phyloP scores from a whole-genome alignment of 2,888 invertebrate species.

The Lysandra coridon region DNA sequence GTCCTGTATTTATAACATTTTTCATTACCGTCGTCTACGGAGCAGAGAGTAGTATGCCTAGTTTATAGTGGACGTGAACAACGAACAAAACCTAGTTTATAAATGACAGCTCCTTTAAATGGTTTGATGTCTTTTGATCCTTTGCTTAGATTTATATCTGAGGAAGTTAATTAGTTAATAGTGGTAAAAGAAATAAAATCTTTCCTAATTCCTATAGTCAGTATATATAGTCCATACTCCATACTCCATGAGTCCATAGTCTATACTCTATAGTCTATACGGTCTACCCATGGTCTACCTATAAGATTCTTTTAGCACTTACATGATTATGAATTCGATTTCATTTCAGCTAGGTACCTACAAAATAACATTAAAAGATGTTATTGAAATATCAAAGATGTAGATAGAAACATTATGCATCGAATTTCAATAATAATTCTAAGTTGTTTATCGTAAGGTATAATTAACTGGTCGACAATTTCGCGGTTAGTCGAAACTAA shows the following conservation, averaged over 20 bases:
- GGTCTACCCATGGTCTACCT: too few relatives aligned
- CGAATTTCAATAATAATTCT: not conserved
- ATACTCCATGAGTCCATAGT: too few relatives aligned
- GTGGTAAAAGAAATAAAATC: too few relatives aligned
- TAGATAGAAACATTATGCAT: not conserved
- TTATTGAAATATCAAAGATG: not conserved
- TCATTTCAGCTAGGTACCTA: too few relatives aligned
- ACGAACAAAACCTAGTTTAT: not conserved
- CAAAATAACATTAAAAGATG: not conserved
- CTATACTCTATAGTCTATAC: too few relatives aligned
- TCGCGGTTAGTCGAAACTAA: slow-evolving; percentile 17
- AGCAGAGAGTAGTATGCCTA: not conserved
- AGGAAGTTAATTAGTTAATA: too few relatives aligned
- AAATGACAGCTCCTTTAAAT: not conserved
- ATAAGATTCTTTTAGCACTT: too few relatives aligned
- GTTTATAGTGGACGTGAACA: not conserved
- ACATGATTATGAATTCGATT: too few relatives aligned
- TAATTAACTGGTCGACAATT: not conserved
- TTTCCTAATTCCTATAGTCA: too few relatives aligned
- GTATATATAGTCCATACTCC: too few relatives aligned
- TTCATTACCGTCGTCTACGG: not conserved
- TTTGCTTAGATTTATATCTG: not conserved
- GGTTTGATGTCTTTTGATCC: not conserved
- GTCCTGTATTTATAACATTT: not conserved
- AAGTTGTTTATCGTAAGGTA: too few relatives aligned